Percentiles rank a stretch among this genome's conserved stretches.
Conservation (phyloP, 2,888 invertebrate genomes). For the Cheilosia vernalis region DNA sequence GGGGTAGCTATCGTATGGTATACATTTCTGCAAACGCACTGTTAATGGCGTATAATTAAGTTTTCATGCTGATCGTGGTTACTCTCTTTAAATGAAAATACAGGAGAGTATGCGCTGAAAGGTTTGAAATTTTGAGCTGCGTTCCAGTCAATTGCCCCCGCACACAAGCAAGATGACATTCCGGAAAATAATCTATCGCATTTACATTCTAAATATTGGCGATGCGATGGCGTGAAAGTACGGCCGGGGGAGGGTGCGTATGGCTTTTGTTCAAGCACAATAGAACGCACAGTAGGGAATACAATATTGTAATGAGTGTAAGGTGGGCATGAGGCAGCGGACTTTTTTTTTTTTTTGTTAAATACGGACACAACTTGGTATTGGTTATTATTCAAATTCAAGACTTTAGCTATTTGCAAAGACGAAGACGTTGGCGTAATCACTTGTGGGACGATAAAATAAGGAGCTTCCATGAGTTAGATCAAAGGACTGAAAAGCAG, state of each 20-base stretch:
- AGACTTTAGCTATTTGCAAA: not conserved
- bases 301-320: constrained; percentile 30
- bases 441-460: not conserved
- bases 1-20: not conserved
- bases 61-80: constrained; percentile 14
- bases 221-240: not conserved
- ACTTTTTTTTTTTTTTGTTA: not conserved
- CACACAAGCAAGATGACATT: not conserved
- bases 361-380: not conserved
- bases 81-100: constrained; percentile 22
- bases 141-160: constrained; percentile 3
- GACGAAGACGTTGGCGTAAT: not conserved
- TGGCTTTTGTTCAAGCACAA: constrained; percentile 18
- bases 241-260: not conserved
- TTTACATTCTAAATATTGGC: constrained; percentile 26
- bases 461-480: not conserved
- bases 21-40: constrained; percentile 36
- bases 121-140: constrained; percentile 16
- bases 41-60: constrained; percentile 49
- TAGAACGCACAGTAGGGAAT: constrained; percentile 15
- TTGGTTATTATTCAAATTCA: constrained; percentile 1
- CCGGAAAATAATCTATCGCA: constrained; percentile 32
- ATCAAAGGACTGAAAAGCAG: not conserved
- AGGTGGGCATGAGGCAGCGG: not conserved
- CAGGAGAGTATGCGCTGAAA: constrained; percentile 6